Base-by-base conservation (phyloP, 2,797 vertebrate species). In the Lepidocolaptes lacrymiger region DNA sequence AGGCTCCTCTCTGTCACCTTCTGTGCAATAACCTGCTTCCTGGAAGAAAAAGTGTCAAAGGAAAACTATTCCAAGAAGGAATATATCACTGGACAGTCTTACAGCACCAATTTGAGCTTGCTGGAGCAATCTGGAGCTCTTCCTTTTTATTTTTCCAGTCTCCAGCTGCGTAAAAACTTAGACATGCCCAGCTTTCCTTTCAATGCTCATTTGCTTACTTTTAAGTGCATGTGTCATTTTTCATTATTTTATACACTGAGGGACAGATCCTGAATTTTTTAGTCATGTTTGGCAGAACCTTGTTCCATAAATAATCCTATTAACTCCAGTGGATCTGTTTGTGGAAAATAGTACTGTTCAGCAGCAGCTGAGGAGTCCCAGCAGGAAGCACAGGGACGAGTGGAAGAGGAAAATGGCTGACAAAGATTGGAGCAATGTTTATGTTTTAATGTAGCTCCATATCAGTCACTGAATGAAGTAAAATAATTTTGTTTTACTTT, bases 221-320 rank as follows among this genome's bases (percentile, higher is more conserved):
- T 68, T 62, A 86, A 91, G 54, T 51, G 56, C 46, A 49, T 77
- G 22, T 93, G 88, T 85, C 46, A 66, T 78, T 89, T 91, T 89
- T 91, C 54, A 88, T 85, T 80, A 83, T 67, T 91, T 85, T 85
- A 13, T 58, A 48, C 1, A 2, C 44, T 58, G 48, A 56, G 39
- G 75, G 32, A 20, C 17, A 95, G 43, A 81, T 75, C 34, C 37
- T 78, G 76, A 81, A 39, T 67, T 36, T 88, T 91, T 94, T 48
- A 67, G 79, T 43, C 51, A 69, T 43, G 22, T 94, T 92, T 92
- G 89, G 48, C 80, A 95, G 79, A 88, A 55, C 9, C 14, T 91
- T 76, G 16, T 76, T 95, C 77, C 71, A 71, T 37, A 81, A 97
- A 69, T 85, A 93, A 88, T 69, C 63, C 55, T 62, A 9, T 76